These are phyloP conservation scores for Polyergus mexicanus DNA, from an alignment of 1,140 invertebrate genomes.

Conservation along the genomic window DNA sequence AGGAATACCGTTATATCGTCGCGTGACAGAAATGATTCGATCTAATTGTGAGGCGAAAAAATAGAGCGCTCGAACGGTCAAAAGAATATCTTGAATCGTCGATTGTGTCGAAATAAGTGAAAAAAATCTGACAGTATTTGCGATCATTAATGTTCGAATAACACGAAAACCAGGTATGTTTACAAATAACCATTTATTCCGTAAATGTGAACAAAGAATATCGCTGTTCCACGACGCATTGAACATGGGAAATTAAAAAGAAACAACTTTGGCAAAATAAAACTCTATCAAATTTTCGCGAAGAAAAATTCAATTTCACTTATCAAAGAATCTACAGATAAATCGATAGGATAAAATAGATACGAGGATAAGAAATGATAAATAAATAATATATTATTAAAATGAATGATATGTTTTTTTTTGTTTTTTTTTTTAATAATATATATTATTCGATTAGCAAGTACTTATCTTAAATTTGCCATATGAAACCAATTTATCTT, in stretches of 20 bases:
- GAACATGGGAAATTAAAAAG: neutral
- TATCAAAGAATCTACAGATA: neutral
- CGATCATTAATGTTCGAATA: neutral
- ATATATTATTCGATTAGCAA: neutral
- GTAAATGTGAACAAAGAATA: no score
- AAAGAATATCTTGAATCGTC: no score
- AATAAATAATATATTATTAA: neutral
- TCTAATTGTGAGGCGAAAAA: constrained; percentile 20
- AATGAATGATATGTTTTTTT: neutral
- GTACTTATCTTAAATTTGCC: constrained; percentile 26
- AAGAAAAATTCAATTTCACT: neutral
- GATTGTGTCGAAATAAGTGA: neutral
- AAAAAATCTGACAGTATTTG: neutral
- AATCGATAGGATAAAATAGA: neutral
- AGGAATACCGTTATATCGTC: neutral
- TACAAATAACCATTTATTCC: neutral
- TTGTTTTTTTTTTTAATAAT: neutral
- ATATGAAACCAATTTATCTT: constrained; percentile 2
- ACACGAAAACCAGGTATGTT: neutral
- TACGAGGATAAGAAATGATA: neutral
- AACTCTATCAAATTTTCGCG: neutral
- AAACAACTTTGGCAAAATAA: neutral
- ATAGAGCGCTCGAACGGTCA: neutral
- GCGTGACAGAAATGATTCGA: constrained; percentile 27
- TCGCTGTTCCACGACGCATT: no score